These are phyloP conservation scores for Carposina sasakii DNA, from an alignment of 1,140 invertebrate genomes.

Conservation along the genomic window DNA sequence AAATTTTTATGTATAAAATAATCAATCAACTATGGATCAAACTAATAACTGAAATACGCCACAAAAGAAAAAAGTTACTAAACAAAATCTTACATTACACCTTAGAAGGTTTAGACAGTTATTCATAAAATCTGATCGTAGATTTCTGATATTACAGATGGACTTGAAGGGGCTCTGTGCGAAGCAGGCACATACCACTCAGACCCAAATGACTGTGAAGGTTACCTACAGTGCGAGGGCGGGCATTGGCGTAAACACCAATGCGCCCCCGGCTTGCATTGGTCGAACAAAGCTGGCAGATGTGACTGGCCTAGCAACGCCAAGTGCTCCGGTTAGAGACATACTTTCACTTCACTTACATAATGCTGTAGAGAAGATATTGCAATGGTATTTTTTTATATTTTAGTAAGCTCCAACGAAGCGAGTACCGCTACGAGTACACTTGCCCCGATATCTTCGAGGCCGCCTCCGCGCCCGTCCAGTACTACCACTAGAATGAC, in stretches of 20 bases:
- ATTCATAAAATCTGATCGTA: no score
- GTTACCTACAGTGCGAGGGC: slow-evolving; percentile 82
- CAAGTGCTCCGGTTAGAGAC: slow-evolving; percentile 75
- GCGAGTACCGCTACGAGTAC: slow-evolving; percentile 49
- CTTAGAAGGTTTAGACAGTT: no score
- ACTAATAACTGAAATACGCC: no score
- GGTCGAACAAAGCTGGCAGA: slow-evolving; percentile 77
- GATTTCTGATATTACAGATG: slow-evolving; percentile 16
- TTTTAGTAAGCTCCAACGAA: no score
- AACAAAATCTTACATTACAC: no score
- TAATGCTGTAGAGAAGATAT: no score
- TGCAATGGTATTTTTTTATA: no score
- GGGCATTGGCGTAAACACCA: slow-evolving; percentile 79
- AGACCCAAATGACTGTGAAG: slow-evolving; percentile 80
- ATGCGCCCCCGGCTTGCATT: slow-evolving; percentile 87
- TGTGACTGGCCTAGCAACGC: slow-evolving; percentile 87
- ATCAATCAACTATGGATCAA: no score
- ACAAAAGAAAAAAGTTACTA: no score
- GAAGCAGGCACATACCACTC: slow-evolving; percentile 77
- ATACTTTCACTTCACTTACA: no score
- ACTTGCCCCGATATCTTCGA: slow-evolving; percentile 49
- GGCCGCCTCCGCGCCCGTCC: slow-evolving; percentile 42
- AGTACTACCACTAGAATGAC: slow-evolving; percentile 32
- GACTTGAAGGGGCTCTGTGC: slow-evolving; percentile 70
- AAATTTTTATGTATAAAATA: no score